Conservation (phyloP, 2,888 invertebrate species). For the Heliconius sara region DNA sequence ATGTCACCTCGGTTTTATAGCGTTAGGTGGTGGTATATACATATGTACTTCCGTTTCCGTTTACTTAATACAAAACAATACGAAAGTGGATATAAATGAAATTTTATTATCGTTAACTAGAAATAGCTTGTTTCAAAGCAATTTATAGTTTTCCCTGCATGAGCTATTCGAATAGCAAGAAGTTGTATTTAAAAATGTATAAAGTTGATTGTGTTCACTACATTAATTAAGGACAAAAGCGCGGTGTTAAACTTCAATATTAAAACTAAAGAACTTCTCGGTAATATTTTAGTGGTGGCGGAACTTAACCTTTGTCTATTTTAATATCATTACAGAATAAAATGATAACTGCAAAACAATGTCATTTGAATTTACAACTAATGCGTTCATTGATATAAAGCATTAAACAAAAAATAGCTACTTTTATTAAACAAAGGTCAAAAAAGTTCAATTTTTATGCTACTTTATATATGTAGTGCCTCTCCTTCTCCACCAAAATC, state of each 20-base stretch:
- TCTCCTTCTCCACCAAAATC: background rate
- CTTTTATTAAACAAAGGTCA: too few species aligned
- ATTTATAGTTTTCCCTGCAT: slow-evolving; percentile 18
- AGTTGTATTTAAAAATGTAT: background rate
- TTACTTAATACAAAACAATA: slow-evolving; percentile 15
- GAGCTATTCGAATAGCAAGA: background rate
- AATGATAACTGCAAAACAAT: background rate
- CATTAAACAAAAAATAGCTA: too few species aligned
- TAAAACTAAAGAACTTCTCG: background rate
- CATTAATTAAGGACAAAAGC: background rate
- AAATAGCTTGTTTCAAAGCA: slow-evolving; percentile 12
- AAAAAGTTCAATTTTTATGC: too few species aligned
- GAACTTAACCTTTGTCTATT: background rate
- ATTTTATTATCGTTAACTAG: background rate
- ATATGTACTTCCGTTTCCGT: slow-evolving; percentile 22
- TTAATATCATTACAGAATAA: background rate
- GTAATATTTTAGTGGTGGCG: background rate
- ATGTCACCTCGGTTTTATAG: slow-evolving; percentile 29
- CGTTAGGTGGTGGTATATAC: slow-evolving; percentile 4
- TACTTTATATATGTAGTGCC: background rate
- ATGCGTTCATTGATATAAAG: too few species aligned
- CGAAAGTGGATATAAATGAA: slow-evolving; percentile 5
- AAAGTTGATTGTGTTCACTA: background rate
- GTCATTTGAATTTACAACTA: background rate
- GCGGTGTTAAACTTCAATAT: background rate